Evolutionary conservation across 2,888 invertebrate species (phyloP).

Genomic region (Synanthedon vespiformis): DNA sequence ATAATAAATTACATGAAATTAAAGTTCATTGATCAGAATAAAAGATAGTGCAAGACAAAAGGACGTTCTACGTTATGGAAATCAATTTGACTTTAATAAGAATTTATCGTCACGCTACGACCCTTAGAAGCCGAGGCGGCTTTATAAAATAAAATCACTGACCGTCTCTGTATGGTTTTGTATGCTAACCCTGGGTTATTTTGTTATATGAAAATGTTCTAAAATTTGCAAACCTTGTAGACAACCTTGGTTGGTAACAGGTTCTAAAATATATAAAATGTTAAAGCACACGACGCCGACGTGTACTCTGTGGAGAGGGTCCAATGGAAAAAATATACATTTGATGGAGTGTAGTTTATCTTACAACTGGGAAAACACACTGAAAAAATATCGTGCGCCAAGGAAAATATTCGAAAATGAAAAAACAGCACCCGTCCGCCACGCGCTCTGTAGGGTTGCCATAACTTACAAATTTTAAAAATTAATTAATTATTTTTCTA

Average conservation of each 20-base stretch:
- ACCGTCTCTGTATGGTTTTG: too few species aligned
- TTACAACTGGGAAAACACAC: conserved; percentile 66
- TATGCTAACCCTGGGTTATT: too few species aligned
- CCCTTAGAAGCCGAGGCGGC: too few species aligned
- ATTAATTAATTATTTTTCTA: conserved; percentile 4
- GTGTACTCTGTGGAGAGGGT: conserved; percentile 8
- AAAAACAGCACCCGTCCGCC: conserved; percentile 58
- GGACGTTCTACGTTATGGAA: too few species aligned
- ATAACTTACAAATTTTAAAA: background rate
- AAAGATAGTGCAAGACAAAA: too few species aligned
- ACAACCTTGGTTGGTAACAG: background rate
- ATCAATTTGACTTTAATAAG: too few species aligned
- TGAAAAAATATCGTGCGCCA: conserved; percentile 66
- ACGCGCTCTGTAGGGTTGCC: conserved; percentile 36
- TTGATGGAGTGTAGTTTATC: conserved; percentile 68
- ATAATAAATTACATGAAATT: too few species aligned
- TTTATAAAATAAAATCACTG: too few species aligned
- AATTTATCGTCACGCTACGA: too few species aligned
- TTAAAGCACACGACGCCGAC: conserved; percentile 6
- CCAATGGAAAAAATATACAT: conserved; percentile 48
- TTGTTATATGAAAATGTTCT: too few species aligned
- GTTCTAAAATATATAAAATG: conserved; percentile 4
- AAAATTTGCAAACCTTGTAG: too few species aligned
- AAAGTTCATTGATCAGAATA: too few species aligned
- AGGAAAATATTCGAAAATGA: conserved; percentile 70